Evolutionary conservation across 1,140 invertebrate species (phyloP).

Genomic region (Schlechtendalia chinensis): DNA sequence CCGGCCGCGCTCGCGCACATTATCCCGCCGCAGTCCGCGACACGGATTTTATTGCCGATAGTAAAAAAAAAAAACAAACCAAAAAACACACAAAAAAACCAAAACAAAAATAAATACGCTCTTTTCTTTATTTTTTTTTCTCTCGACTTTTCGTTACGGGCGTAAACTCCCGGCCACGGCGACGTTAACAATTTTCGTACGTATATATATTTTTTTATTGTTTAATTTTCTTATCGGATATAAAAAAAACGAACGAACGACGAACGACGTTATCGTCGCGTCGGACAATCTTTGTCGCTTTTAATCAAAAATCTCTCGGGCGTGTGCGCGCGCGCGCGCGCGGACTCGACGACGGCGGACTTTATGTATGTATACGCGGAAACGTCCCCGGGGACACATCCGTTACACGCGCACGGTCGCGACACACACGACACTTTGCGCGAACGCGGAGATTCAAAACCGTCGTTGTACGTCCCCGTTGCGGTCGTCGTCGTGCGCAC

Average conservation of each 20-base stretch:
- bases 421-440: no score
- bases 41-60: constrained; percentile 42
- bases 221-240: constrained; percentile 43
- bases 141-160: background rate
- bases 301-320: constrained; percentile 44
- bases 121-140: background rate
- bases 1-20: background rate
- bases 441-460: background rate
- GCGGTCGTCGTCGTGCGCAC: background rate
- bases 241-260: background rate
- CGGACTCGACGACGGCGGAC: no score
- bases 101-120: constrained; percentile 2
- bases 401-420: constrained; percentile 16
- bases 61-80: constrained; percentile 24
- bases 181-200: constrained; percentile 24
- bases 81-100: background rate
- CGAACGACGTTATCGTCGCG: background rate
- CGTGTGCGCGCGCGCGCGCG: background rate
- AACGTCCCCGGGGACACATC: constrained; percentile 30
- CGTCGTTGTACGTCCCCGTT: background rate
- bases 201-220: constrained; percentile 25
- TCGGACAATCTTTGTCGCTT: constrained; percentile 9
- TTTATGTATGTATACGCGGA: background rate
- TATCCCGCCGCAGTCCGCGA: background rate
- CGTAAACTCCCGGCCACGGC: background rate